phyloP scores from a whole-genome alignment of 23 tunicate species.

The Styela plicata region DNA sequence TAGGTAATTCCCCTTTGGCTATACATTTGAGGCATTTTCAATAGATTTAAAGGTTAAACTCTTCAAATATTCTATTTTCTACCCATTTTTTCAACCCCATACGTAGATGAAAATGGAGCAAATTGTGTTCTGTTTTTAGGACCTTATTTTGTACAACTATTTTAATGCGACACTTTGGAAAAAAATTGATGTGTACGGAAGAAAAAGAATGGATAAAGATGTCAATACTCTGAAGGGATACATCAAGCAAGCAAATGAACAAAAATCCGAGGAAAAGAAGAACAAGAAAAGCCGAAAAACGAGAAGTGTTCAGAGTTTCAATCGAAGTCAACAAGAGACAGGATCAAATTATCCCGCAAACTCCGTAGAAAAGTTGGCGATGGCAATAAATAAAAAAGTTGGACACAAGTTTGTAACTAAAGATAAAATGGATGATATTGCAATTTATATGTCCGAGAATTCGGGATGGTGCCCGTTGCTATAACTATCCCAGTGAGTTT shows the following conservation, averaged over 20 bases:
- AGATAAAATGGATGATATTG: background rate
- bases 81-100: too few relatives aligned
- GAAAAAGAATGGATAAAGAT: background rate
- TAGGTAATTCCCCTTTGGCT: too few relatives aligned
- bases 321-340: background rate
- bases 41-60: too few relatives aligned
- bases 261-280: background rate
- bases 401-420: background rate
- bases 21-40: too few relatives aligned
- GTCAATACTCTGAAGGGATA: background rate
- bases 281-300: background rate
- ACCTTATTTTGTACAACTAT: background rate
- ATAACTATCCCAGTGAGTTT: too few relatives aligned
- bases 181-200: background rate
- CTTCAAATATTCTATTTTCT: too few relatives aligned
- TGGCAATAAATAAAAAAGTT: background rate
- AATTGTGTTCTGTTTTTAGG: too few relatives aligned
- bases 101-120: too few relatives aligned
- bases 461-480: background rate
- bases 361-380: background rate
- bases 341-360: background rate
- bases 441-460: background rate
- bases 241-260: background rate
- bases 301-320: background rate
- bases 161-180: background rate